Percentiles rank a stretch among this genome's conserved stretches.
These are phyloP conservation scores for Eristalis arbustorum DNA, from an alignment of 2,888 invertebrate genomes.

Conservation along the genomic window DNA sequence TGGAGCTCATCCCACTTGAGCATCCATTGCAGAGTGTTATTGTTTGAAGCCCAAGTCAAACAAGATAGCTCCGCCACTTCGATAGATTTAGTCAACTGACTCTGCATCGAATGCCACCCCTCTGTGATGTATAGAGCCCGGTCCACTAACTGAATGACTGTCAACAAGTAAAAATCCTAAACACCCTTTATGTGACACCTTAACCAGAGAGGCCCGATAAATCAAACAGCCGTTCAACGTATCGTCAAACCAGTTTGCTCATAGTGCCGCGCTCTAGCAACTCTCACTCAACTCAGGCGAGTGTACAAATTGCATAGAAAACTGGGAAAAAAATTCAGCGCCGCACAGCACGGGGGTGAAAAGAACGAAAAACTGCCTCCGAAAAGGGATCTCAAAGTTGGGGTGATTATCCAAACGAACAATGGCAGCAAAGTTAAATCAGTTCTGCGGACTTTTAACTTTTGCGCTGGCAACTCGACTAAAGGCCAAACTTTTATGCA, in stretches of 20 bases:
- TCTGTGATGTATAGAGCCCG: no score
- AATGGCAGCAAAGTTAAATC: constrained; percentile 10
- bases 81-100: no score
- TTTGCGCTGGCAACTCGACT: constrained; percentile 1
- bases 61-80: no score
- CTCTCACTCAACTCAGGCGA: neutral
- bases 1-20: no score
- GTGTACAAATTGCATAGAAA: neutral
- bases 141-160: no score
- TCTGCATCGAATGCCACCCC: no score
- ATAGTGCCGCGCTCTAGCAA: neutral
- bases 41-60: no score
- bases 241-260: neutral
- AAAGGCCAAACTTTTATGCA: constrained; percentile 16
- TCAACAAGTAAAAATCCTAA: no score
- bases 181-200: no score
- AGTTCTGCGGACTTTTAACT: constrained; percentile 10
- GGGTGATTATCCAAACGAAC: constrained; percentile 8
- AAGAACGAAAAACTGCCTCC: neutral
- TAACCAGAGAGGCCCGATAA: no score
- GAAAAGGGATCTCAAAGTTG: neutral
- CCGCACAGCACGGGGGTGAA: neutral
- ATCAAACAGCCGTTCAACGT: neutral
- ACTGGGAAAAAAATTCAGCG: neutral
- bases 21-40: no score